Evolutionary conservation across 1,140 invertebrate species (phyloP), one percentile per base, ranked within the genome.

Genomic region (Myzus persicae): DNA sequence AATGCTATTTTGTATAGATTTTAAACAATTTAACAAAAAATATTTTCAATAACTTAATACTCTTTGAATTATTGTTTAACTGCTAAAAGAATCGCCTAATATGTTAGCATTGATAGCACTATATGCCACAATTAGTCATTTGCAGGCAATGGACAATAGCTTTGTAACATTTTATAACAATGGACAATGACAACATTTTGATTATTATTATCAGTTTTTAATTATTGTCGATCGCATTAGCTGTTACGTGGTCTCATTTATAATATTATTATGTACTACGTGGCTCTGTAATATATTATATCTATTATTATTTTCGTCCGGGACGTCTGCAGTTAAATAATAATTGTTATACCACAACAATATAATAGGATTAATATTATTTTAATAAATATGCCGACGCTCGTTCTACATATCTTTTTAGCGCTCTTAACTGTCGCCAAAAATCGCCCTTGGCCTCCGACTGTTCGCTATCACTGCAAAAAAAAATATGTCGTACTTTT

Each of bases 171-270:
- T 40, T 6, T 40, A 9, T 51, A 51, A 89, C n/a, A 89, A 89
- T 51, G n/a, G 26, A 51, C 87, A 38, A 51, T 51, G 87, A 51
- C 46, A 24, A n/a, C 8, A 88, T 89, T 51, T 51, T 89, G 40
- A 88, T 88, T 88, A 88, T 88, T 36, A 51, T 51, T 36, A 38
- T 89, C 46, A 4, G 46, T 51, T 89, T 89, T 89, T 89, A 89
- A 89, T 51, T 51, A n/a, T 24, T 51, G 48, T 24, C n/a, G 20
- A 54, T 38, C 87, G 36, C 38, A 89, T 51, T 42, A 81, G 31
- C 76, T 36, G 38, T 84, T 42, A 26, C 36, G 20, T 51, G 11
- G 42, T 24, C 31, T 22, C 20, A 22, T 51, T 3, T 51, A 51
- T 51, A 51, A 51, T 51, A 51, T 24, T 48, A 48, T 18, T 51